Percentiles rank a stretch among this genome's conserved stretches.
These are phyloP conservation scores for Antrozous pallidus DNA, from an alignment of 2,797 vertebrate genomes.

Conservation along the genomic window DNA sequence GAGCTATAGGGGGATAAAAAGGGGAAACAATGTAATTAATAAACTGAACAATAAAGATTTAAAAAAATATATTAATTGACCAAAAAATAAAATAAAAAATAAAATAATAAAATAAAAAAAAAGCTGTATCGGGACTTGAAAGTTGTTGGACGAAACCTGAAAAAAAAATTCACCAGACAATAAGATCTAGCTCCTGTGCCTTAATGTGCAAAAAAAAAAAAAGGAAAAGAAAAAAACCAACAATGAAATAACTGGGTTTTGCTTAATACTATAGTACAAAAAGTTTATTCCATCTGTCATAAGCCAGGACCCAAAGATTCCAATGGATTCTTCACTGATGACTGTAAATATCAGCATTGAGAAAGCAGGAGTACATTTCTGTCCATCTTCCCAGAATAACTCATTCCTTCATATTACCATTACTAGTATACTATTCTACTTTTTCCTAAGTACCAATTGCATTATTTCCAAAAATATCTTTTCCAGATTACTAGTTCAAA, in stretches of 20 bases:
- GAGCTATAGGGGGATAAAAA: no score
- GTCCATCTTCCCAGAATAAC: background rate
- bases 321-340: background rate
- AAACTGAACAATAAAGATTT: no score
- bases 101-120: no score
- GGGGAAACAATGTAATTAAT: no score
- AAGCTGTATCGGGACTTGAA: slow-evolving; percentile 36
- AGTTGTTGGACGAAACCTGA: slow-evolving; percentile 8
- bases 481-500: background rate
- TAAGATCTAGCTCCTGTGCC: background rate
- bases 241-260: background rate
- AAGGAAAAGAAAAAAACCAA: slow-evolving; percentile 55
- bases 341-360: background rate
- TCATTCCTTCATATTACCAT: background rate
- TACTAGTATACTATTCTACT: background rate
- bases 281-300: background rate
- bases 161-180: slow-evolving; percentile 41
- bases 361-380: background rate
- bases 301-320: background rate
- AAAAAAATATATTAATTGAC: no score
- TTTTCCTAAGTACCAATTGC: background rate
- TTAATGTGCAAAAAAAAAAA: slow-evolving; percentile 42
- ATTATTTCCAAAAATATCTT: background rate
- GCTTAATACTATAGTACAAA: background rate
- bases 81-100: no score